Percentiles rank a stretch among this genome's conserved stretches.
Evolutionary conservation across 2,113 vertebrate species (phyloP).

Genomic region (Chrysochloris asiatica): DNA sequence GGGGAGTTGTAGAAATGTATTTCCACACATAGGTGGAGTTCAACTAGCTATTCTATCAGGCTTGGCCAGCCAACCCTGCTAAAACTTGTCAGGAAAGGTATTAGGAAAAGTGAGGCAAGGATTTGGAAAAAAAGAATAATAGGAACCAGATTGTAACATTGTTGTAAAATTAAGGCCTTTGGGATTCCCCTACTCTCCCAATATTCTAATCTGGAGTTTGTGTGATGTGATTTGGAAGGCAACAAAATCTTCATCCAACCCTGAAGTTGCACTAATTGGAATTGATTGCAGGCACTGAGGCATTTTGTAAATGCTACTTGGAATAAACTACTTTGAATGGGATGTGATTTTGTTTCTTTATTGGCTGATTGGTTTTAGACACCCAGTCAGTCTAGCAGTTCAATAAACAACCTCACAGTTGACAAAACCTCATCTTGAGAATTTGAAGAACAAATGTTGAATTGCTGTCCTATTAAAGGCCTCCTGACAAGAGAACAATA

Average conservation of each 20-base stretch:
- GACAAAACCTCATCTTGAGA: conserved; percentile 35
- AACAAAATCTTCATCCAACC: neutral
- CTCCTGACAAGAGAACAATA: neutral
- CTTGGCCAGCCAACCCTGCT: conserved; percentile 10
- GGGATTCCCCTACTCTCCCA: neutral
- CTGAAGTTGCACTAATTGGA: conserved; percentile 22
- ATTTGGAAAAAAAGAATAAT: conserved; percentile 37
- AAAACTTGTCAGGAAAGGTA: conserved; percentile 27
- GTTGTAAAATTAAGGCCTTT: conserved; percentile 40
- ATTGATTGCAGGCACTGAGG: neutral
- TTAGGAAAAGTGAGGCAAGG: conserved; percentile 33
- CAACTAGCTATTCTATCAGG: conserved; percentile 27
- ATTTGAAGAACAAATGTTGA: neutral
- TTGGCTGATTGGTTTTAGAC: conserved; percentile 55
- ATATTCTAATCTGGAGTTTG: conserved; percentile 34
- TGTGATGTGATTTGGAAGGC: neutral
- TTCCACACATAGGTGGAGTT: conserved; percentile 69
- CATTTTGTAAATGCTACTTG: conserved; percentile 36
- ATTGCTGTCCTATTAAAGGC: neutral
- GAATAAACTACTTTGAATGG: conserved; percentile 46
- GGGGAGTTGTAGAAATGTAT: conserved; percentile 61
- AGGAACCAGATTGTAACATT: conserved; percentile 13
- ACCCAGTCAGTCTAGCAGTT: neutral
- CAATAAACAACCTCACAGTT: neutral
- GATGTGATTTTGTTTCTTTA: conserved; percentile 51